A percentile compares a stretch with the other conserved stretches of the same genome.
These are phyloP conservation scores for Lasioglossum marginatum DNA, from an alignment of 2,888 invertebrate genomes.

Conservation along the genomic window DNA sequence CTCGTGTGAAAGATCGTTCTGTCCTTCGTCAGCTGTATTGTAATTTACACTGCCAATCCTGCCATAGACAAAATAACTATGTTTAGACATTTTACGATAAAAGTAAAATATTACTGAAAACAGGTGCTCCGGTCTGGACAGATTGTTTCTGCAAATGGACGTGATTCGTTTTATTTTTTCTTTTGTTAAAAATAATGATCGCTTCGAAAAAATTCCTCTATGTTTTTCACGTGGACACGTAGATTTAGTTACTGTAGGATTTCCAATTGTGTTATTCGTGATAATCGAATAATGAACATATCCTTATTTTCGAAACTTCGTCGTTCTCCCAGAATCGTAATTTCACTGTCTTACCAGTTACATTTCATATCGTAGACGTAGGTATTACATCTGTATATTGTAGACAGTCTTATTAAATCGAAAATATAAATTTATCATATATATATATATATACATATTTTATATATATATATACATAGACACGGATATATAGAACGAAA, in stretches of 20 bases:
- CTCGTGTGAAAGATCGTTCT: neutral
- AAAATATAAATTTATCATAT: slow-evolving; percentile 67
- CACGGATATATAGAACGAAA: slow-evolving; percentile 53
- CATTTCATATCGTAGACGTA: slow-evolving; percentile 55
- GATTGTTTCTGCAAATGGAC: neutral
- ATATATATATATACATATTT: slow-evolving; percentile 59
- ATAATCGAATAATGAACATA: neutral
- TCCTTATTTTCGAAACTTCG: slow-evolving; percentile 36
- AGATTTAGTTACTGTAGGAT: neutral
- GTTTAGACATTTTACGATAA: neutral
- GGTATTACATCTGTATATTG: slow-evolving; percentile 66
- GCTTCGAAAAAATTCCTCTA: neutral
- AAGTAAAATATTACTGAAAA: neutral
- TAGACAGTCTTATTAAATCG: slow-evolving; percentile 66
- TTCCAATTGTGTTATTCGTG: neutral
- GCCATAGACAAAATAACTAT: neutral
- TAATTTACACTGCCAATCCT: neutral
- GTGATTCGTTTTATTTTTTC: neutral
- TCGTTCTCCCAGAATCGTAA: slow-evolving; percentile 77
- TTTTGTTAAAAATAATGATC: neutral
- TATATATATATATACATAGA: slow-evolving; percentile 64
- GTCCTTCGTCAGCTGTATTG: neutral
- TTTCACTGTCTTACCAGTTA: slow-evolving; percentile 68
- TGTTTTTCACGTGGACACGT: neutral
- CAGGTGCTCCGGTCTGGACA: neutral